phyloP scores from a whole-genome alignment of 2,797 vertebrate genomes.

The Rhinella marina region DNA sequence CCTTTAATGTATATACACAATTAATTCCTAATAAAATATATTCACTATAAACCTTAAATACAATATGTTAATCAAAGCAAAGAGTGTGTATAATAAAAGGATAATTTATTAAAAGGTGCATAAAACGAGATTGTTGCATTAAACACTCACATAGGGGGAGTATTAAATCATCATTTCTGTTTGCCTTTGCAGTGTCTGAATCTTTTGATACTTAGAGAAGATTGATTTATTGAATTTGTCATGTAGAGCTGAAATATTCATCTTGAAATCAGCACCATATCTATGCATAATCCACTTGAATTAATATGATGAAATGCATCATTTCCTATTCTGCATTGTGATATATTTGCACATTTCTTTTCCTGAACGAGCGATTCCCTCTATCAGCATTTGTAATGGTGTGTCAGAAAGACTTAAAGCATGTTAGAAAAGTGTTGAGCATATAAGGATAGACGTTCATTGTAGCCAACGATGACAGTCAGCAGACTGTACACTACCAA shows the following conservation, averaged over 20 bases:
- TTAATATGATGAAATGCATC: conserved; percentile 59
- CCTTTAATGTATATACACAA: not conserved
- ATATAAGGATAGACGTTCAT: conserved; percentile 46
- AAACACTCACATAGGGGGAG: conserved; percentile 18
- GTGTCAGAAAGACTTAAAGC: conserved; percentile 61
- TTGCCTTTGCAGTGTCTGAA: conserved; percentile 42
- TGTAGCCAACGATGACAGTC: conserved; percentile 10
- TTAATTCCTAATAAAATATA: not conserved
- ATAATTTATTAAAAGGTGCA: conserved; percentile 43
- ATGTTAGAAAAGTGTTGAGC: conserved; percentile 45
- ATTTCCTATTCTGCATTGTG: conserved; percentile 57
- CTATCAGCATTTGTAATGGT: conserved; percentile 54
- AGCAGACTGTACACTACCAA: not conserved
- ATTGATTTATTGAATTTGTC: conserved; percentile 62
- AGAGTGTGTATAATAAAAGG: not conserved
- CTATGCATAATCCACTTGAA: conserved; percentile 59
- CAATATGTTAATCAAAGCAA: not conserved
- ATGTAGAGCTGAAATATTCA: conserved; percentile 53
- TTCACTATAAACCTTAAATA: not conserved
- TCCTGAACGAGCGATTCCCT: conserved; percentile 38
- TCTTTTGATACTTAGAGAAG: conserved; percentile 46
- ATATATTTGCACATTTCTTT: conserved; percentile 61
- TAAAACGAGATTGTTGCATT: conserved; percentile 29
- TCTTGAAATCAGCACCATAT: conserved; percentile 55
- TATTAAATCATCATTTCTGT: conserved; percentile 50